A percentile compares a stretch with the other conserved stretches of the same genome.
phyloP scores from a whole-genome alignment of 2,888 invertebrate species.

The Lagria hirta region DNA sequence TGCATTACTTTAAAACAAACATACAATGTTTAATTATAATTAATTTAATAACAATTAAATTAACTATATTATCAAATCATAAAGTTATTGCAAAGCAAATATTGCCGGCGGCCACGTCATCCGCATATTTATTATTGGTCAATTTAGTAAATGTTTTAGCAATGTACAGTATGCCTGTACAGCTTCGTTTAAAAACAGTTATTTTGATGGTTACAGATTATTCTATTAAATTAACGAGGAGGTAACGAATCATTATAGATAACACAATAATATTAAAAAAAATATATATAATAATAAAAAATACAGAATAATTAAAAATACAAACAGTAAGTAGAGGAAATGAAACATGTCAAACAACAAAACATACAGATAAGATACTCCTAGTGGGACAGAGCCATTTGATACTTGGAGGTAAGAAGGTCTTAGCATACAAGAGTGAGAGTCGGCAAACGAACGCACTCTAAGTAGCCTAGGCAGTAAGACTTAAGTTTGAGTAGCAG shows the following conservation, averaged over 20 bases:
- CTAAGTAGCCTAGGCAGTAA: constrained; percentile 37
- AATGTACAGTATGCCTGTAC: constrained; percentile 27
- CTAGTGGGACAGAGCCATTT: constrained; percentile 59
- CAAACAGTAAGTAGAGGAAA: constrained; percentile 48
- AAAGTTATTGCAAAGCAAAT: constrained; percentile 20
- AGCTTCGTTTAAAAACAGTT: constrained; percentile 24
- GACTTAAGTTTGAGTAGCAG: constrained; percentile 36
- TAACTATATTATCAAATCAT: constrained; percentile 5
- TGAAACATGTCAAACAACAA: constrained; percentile 54
- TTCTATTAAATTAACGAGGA: constrained; percentile 50
- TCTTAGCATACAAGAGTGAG: constrained; percentile 51
- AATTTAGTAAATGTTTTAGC: constrained; percentile 23
- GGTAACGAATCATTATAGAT: constrained; percentile 53
- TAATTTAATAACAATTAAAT: constrained; percentile 23
- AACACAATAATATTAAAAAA: constrained; percentile 33
- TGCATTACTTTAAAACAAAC: constrained; percentile 45
- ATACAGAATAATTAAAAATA: constrained; percentile 39
- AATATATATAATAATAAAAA: constrained; percentile 29
- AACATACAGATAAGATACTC: constrained; percentile 57
- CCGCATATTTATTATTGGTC: constrained; percentile 16
- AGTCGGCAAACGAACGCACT: constrained; percentile 47
- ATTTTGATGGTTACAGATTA: constrained; percentile 34
- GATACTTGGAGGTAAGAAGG: constrained; percentile 61
- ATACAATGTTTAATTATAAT: constrained; percentile 34
- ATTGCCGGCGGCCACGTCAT: constrained; percentile 27